A percentile compares a stretch with the other conserved stretches of the same genome.
Evolutionary conservation across 2,113 vertebrate species (phyloP).

Genomic region (Phrynocephalus versicolor): DNA sequence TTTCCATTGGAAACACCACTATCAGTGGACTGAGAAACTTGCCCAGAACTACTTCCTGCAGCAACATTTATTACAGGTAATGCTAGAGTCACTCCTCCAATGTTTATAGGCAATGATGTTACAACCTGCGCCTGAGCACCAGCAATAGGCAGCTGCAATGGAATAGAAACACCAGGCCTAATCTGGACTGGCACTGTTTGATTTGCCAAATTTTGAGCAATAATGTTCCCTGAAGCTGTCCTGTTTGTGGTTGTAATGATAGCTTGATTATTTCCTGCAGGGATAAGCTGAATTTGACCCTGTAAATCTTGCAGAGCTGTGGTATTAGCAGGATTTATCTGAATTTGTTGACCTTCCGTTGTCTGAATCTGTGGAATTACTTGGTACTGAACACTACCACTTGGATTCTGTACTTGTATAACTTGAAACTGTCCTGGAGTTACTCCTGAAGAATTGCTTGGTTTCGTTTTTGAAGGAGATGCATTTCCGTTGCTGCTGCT

Average conservation of each 20-base stretch:
- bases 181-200: constrained; percentile 94
- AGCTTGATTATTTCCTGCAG: constrained; percentile 90
- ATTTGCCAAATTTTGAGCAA: constrained; percentile 89
- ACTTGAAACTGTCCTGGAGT: constrained; percentile 89
- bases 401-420: constrained; percentile 91
- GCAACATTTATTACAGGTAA: constrained; percentile 93
- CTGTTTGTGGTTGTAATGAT: constrained; percentile 84
- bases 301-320: constrained; percentile 86
- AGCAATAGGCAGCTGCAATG: constrained; percentile 91
- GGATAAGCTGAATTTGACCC: constrained; percentile 94
- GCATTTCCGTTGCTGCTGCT: constrained; percentile 81
- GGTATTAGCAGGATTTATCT: constrained; percentile 86
- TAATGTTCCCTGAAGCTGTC: constrained; percentile 84
- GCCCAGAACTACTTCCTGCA: constrained; percentile 83
- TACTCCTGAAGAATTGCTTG: constrained; percentile 70
- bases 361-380: constrained; percentile 98
- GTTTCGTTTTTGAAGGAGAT: constrained; percentile 86
- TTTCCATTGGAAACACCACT: constrained; percentile 89
- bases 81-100: constrained; percentile 94
- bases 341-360: constrained; percentile 94
- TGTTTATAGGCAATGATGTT: constrained; percentile 96
- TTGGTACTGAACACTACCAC: constrained; percentile 94
- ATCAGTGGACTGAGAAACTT: constrained; percentile 88
- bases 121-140: constrained; percentile 92
- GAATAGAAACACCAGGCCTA: constrained; percentile 93